Conservation (phyloP, 2,113 vertebrate genomes). For the Addax nasomaculatus region DNA sequence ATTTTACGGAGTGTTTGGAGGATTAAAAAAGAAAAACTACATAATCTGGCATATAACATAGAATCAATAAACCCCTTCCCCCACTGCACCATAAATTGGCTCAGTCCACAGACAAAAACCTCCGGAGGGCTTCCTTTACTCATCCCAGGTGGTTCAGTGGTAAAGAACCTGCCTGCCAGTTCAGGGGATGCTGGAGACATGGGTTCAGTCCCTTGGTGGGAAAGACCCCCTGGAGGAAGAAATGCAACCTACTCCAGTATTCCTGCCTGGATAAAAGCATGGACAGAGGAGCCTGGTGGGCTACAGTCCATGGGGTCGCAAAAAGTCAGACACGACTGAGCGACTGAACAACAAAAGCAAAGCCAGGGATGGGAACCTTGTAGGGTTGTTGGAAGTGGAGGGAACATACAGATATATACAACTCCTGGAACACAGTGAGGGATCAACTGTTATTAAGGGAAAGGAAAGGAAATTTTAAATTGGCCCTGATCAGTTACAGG, state of each 20-base stretch:
- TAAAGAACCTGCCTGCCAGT: not conserved
- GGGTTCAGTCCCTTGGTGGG: not conserved
- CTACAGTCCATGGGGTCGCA: not conserved
- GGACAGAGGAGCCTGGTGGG: not conserved
- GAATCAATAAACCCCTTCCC: not conserved
- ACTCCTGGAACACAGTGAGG: not conserved
- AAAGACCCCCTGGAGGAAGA: not conserved
- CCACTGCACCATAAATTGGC: not conserved
- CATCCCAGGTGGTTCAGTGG: not conserved
- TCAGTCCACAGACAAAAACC: not conserved
- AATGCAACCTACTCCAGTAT: not conserved
- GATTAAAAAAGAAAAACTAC: not conserved
- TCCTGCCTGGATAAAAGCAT: not conserved
- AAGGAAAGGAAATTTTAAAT: not conserved
- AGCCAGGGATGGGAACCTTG: not conserved
- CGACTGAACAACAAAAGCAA: not conserved
- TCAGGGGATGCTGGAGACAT: not conserved
- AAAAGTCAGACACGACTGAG: not conserved
- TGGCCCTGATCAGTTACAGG: too few species aligned
- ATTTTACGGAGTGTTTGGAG: not conserved
- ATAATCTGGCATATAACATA: not conserved
- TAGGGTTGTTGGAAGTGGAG: accelerated
- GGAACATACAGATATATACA: not conserved
- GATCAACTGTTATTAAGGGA: not conserved
- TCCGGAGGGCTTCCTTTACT: not conserved